Evolutionary conservation across 2,113 vertebrate species (phyloP).

Genomic region (Pelodiscus sinensis): DNA sequence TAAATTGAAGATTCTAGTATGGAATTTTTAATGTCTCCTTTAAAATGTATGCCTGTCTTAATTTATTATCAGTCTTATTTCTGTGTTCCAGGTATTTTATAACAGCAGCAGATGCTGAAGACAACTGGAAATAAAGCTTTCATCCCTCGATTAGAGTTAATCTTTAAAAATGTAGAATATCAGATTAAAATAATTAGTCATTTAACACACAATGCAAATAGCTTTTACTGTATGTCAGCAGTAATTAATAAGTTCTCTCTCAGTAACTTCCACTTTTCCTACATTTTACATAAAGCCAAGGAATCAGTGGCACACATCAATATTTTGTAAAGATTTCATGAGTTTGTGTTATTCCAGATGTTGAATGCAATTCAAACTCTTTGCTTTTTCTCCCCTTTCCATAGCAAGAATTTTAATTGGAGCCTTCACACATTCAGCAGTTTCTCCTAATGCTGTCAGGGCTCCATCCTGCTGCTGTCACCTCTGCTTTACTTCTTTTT

Average conservation of each 20-base stretch:
- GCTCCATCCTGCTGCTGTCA: constrained; percentile 18
- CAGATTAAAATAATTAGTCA: constrained; percentile 61
- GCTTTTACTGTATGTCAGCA: constrained; percentile 61
- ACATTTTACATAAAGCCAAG: constrained; percentile 58
- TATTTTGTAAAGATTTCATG: constrained; percentile 48
- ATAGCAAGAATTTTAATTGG: constrained; percentile 40
- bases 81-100: constrained; percentile 49
- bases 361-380: constrained; percentile 71
- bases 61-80: constrained; percentile 44
- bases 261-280: constrained; percentile 62
- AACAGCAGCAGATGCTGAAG: constrained; percentile 68
- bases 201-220: constrained; percentile 59
- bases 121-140: constrained; percentile 57
- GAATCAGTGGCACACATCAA: constrained; percentile 59
- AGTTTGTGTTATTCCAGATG: constrained; percentile 59
- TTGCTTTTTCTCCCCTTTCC: constrained; percentile 32
- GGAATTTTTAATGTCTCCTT: constrained; percentile 61
- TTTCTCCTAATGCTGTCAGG: constrained; percentile 34
- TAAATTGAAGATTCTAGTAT: constrained; percentile 39
- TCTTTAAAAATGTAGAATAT: constrained; percentile 57
- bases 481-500: constrained; percentile 46
- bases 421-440: constrained; percentile 49
- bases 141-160: constrained; percentile 65
- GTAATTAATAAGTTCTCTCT: constrained; percentile 69
- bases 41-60: constrained; percentile 47